Evolutionary conservation across 2,113 vertebrate genomes (phyloP).

Genomic region (Apistogramma diplotaenia): DNA sequence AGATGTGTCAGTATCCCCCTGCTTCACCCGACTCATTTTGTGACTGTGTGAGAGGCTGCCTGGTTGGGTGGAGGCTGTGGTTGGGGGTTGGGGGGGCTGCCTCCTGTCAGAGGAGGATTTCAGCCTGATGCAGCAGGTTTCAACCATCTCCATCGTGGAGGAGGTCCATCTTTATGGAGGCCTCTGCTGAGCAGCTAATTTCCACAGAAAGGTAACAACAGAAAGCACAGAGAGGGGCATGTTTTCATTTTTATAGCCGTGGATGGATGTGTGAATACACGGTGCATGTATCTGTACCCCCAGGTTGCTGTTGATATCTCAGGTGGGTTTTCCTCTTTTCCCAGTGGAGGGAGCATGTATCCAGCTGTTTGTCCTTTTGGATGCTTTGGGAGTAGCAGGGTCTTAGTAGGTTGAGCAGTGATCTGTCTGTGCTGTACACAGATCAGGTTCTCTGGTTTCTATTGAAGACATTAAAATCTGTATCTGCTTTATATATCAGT

Average conservation of each 20-base stretch:
- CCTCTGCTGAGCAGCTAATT: conserved; percentile 78
- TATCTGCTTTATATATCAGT: neutral
- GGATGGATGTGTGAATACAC: neutral
- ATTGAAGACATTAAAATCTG: neutral
- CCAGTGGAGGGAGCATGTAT: neutral
- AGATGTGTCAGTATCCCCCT: neutral
- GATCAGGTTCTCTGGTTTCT: neutral
- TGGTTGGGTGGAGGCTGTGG: conserved; percentile 80
- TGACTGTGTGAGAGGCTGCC: conserved; percentile 81
- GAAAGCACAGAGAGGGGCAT: conserved; percentile 16
- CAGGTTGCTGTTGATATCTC: neutral
- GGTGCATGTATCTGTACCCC: neutral
- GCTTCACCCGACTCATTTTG: conserved; percentile 46
- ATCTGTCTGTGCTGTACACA: neutral
- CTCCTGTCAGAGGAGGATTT: conserved; percentile 83
- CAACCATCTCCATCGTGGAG: conserved; percentile 81
- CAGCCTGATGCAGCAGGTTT: conserved; percentile 86
- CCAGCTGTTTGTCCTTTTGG: neutral
- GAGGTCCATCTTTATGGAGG: conserved; percentile 90
- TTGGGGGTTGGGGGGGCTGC: conserved; percentile 62
- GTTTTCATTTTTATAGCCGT: neutral
- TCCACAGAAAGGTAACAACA: conserved; percentile 85
- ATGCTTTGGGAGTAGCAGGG: neutral
- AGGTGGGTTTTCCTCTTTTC: neutral
- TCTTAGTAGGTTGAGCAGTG: neutral